These are phyloP conservation scores for Oligia fasciuncula DNA, from an alignment of 2,888 invertebrate species.

Conservation along the genomic window DNA sequence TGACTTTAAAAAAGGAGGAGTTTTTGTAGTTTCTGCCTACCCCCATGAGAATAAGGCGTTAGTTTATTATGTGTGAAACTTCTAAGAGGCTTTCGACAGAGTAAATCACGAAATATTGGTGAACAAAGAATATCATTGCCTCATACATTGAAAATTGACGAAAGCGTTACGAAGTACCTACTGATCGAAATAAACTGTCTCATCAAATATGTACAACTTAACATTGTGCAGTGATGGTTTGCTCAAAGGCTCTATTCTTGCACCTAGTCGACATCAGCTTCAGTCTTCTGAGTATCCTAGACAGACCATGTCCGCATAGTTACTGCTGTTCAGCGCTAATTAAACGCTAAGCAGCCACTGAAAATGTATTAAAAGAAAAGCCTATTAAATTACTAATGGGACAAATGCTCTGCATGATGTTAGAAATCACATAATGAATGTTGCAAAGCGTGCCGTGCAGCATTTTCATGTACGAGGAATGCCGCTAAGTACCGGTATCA, in stretches of 20 bases:
- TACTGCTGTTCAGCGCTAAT: neutral
- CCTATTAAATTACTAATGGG: neutral
- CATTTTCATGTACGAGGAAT: neutral
- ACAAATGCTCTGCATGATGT: neutral
- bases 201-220: neutral
- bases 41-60: neutral
- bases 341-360: neutral
- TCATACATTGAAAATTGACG: neutral
- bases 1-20: no score
- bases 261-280: neutral
- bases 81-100: neutral
- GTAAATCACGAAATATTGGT: neutral
- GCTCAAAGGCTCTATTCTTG: constrained; percentile 6
- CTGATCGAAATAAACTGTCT: neutral
- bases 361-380: neutral
- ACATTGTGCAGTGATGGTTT: neutral
- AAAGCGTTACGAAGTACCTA: neutral
- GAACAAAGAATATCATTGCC: neutral
- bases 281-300: neutral
- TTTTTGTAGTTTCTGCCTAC: neutral
- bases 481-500: neutral
- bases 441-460: neutral
- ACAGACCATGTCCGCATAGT: neutral
- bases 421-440: neutral
- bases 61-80: neutral